Evolutionary conservation across 2,888 invertebrate genomes (phyloP).

Genomic region (Thysanoteuthis rhombus): DNA sequence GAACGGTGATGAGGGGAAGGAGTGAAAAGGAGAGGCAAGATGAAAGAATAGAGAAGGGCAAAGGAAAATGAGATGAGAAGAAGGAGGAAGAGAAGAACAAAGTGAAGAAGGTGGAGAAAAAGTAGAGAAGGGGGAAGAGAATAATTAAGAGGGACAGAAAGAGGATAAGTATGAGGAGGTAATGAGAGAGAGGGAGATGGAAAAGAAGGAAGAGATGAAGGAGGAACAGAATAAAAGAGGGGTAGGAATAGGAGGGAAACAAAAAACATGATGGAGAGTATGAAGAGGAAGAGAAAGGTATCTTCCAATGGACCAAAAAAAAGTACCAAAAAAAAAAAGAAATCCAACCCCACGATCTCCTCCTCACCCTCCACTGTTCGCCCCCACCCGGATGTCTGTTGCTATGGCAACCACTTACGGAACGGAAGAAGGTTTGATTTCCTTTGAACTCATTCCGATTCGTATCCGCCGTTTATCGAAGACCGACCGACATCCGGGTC

Average conservation of each 20-base stretch:
- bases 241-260: not conserved
- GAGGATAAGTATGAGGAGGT: not conserved
- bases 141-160: not conserved
- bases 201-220: not conserved
- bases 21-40: no score
- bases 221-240: not conserved
- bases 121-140: not conserved
- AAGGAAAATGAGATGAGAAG: no score
- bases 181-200: not conserved
- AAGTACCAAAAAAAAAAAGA: not conserved
- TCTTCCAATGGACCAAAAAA: not conserved
- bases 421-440: conserved; percentile 12
- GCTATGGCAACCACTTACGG: not conserved
- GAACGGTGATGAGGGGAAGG: no score
- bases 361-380: not conserved
- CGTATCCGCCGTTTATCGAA: conserved; percentile 12
- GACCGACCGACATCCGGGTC: not conserved
- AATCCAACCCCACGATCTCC: not conserved
- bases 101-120: not conserved
- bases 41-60: no score
- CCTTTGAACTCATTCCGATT: not conserved
- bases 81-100: not conserved
- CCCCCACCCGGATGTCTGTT: not conserved
- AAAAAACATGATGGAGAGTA: not conserved
- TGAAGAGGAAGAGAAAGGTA: not conserved